Evolutionary conservation across 2,113 vertebrate genomes (phyloP).

Genomic region (Nyctereutes procyonoides): DNA sequence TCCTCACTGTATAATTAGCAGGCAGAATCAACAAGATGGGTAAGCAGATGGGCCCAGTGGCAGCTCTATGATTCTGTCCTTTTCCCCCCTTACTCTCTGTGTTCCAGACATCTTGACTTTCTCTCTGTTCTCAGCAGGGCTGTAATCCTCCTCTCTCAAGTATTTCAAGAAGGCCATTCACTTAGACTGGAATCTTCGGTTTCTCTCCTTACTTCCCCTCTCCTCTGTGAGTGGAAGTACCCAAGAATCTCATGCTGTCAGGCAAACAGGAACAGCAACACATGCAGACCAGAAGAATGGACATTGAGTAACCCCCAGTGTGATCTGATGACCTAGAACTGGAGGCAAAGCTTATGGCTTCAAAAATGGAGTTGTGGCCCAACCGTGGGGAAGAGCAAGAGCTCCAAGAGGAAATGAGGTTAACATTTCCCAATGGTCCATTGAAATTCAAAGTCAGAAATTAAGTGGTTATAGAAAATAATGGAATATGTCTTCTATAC

Average conservation of each 20-base stretch:
- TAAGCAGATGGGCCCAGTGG: background rate
- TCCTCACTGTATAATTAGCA: background rate
- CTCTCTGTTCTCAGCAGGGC: background rate
- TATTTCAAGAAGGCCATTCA: background rate
- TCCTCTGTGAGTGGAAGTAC: background rate
- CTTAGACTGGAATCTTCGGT: background rate
- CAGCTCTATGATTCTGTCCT: background rate
- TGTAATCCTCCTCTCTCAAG: background rate
- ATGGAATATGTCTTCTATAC: background rate
- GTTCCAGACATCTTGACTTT: background rate
- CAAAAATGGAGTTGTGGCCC: background rate
- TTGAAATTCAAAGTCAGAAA: background rate
- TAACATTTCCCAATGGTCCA: background rate
- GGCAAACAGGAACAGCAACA: background rate
- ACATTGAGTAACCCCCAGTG: background rate
- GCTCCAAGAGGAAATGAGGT: background rate
- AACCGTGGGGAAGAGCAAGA: background rate
- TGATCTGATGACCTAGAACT: background rate
- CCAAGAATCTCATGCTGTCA: background rate
- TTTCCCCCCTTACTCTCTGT: background rate
- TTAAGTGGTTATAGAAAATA: slow-evolving; percentile 35
- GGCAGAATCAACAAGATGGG: background rate
- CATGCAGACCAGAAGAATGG: background rate
- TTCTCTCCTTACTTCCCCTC: background rate
- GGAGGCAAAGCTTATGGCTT: background rate